These are phyloP conservation scores for Platorchestia sp. DNA, from an alignment of 1,140 invertebrate genomes.

Conservation along the genomic window DNA sequence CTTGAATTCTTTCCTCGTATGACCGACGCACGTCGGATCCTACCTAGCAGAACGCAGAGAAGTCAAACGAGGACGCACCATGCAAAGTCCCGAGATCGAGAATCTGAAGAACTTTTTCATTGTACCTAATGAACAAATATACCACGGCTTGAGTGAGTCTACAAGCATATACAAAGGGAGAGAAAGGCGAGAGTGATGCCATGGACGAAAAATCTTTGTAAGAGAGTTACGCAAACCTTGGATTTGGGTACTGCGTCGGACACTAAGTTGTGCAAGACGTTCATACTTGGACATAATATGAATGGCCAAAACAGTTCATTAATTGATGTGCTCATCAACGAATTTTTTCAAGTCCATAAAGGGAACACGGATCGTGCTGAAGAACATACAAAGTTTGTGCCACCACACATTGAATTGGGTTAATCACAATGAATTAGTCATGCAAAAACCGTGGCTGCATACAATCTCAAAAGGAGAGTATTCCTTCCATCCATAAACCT, in stretches of 20 bases:
- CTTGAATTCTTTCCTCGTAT: no score
- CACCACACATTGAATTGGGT: slow-evolving; percentile 10
- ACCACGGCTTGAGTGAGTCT: neutral
- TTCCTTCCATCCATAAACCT: neutral
- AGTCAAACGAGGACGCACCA: no score
- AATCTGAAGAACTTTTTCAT: no score
- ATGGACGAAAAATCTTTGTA: neutral
- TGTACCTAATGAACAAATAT: neutral
- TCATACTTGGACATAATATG: neutral
- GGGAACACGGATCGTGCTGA: slow-evolving; percentile 32
- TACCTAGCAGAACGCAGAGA: no score
- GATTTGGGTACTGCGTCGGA: neutral
- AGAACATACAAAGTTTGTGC: slow-evolving; percentile 12
- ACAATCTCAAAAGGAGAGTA: neutral
- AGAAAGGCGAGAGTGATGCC: neutral
- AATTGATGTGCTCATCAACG: neutral
- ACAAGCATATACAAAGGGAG: neutral
- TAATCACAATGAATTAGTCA: slow-evolving; percentile 21
- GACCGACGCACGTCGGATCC: no score
- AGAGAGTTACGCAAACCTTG: neutral
- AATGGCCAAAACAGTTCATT: neutral
- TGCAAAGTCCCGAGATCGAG: no score
- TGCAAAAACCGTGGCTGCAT: slow-evolving; percentile 29
- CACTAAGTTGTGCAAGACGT: neutral
- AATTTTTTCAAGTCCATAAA: neutral